Conservation (phyloP, 2,113 vertebrate genomes). For the Leptosomus discolor region DNA sequence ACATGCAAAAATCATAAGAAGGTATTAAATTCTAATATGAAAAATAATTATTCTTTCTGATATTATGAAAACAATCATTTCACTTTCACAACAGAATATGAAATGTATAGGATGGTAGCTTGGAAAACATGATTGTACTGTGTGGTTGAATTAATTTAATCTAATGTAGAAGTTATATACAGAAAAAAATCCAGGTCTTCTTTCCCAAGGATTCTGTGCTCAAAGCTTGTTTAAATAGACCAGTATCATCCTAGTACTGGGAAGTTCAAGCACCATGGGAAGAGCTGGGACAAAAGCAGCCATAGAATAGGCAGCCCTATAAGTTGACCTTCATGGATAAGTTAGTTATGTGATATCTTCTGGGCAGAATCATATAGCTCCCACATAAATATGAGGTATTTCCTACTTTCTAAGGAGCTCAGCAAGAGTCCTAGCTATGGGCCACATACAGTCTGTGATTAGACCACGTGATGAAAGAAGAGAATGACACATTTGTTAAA, state of each 20-base stretch:
- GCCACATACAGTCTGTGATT: background rate
- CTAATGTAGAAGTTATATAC: background rate
- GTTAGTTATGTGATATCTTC: background rate
- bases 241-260: background rate
- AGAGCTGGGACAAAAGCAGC: background rate
- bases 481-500: background rate
- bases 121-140: background rate
- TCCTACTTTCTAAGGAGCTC: background rate
- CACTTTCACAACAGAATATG: background rate
- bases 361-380: background rate
- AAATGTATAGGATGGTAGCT: background rate
- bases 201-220: background rate
- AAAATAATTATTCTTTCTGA: background rate
- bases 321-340: background rate
- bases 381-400: background rate
- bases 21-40: background rate
- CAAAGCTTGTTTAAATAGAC: background rate
- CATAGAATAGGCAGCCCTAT: background rate
- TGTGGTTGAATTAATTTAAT: background rate
- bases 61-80: background rate
- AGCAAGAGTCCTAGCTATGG: background rate
- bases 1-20: background rate
- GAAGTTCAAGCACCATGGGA: background rate
- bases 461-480: background rate
- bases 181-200: background rate